Evolutionary conservation across 2,888 invertebrate species (phyloP).

Genomic region (Trimorus sp.): DNA sequence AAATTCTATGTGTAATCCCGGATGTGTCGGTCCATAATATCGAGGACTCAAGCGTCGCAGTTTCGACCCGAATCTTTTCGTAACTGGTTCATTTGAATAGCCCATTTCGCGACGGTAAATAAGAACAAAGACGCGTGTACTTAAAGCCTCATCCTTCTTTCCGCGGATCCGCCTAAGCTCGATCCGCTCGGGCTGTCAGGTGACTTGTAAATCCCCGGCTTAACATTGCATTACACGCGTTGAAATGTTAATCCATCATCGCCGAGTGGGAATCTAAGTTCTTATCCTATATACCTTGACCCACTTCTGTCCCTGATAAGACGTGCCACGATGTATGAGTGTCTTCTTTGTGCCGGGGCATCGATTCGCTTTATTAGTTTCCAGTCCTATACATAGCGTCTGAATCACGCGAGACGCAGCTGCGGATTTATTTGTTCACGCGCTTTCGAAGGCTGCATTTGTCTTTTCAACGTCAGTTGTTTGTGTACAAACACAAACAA

Average conservation of each 20-base stretch:
- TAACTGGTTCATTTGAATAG: constrained; percentile 8
- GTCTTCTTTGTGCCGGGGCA: neutral
- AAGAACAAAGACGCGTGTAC: neutral
- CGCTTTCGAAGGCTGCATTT: too few species aligned
- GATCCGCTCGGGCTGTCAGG: neutral
- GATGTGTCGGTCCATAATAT: neutral
- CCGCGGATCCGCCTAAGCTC: neutral
- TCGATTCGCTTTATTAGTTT: constrained; percentile 35
- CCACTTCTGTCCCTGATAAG: constrained; percentile 31
- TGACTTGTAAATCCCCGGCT: constrained; percentile 18
- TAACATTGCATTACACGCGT: constrained; percentile 13
- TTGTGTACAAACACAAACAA: too few species aligned
- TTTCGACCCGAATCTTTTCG: neutral
- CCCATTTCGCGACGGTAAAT: constrained; percentile 5
- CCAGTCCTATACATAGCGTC: neutral
- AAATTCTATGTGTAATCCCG: too few species aligned
- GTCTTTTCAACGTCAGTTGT: too few species aligned
- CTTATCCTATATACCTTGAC: constrained; percentile 35
- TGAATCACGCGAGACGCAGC: neutral
- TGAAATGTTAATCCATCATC: constrained; percentile 39
- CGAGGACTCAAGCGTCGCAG: neutral
- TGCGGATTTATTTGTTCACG: constrained; percentile 5
- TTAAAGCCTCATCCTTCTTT: neutral
- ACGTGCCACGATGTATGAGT: neutral
- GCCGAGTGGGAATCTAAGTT: constrained; percentile 11